These are phyloP conservation scores for Sebastes kiyomatsui DNA, from an alignment of 2,797 vertebrate genomes.

Conservation along the genomic window DNA sequence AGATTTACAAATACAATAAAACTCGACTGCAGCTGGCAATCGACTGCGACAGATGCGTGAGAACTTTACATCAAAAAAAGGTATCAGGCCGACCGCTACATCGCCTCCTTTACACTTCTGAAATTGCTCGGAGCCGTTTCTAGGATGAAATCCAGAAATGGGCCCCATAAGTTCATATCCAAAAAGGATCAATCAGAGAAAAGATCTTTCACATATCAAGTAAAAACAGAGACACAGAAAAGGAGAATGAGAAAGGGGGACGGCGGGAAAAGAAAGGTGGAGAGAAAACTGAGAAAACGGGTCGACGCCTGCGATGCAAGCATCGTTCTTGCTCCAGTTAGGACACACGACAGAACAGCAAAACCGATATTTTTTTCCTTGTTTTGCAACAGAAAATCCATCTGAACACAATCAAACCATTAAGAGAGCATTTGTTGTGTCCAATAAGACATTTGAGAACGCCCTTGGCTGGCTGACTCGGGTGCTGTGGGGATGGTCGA, in stretches of 20 bases:
- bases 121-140: not conserved
- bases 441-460: constrained; percentile 52
- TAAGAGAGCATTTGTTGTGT: constrained; percentile 34
- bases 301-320: constrained; percentile 7
- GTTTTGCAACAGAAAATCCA: constrained; percentile 65
- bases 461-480: constrained; percentile 46
- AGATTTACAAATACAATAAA: constrained; percentile 62
- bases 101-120: not conserved
- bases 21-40: constrained; percentile 33
- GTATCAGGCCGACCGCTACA: constrained; percentile 9
- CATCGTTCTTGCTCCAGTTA: constrained; percentile 29
- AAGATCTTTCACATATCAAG: constrained; percentile 4
- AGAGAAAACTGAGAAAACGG: not conserved
- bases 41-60: constrained; percentile 31
- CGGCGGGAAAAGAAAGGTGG: not conserved
- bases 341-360: constrained; percentile 18
- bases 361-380: constrained; percentile 12
- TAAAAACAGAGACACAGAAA: constrained; percentile 17
- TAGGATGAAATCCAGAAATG: constrained; percentile 14
- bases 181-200: constrained; percentile 15
- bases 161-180: constrained; percentile 18
- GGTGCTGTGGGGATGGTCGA: constrained; percentile 47
- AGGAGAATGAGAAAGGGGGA: not conserved
- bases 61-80: constrained; percentile 36
- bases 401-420: constrained; percentile 33